phyloP scores from a whole-genome alignment of 2,888 invertebrate genomes.

The Mesorhabditis sp. region DNA sequence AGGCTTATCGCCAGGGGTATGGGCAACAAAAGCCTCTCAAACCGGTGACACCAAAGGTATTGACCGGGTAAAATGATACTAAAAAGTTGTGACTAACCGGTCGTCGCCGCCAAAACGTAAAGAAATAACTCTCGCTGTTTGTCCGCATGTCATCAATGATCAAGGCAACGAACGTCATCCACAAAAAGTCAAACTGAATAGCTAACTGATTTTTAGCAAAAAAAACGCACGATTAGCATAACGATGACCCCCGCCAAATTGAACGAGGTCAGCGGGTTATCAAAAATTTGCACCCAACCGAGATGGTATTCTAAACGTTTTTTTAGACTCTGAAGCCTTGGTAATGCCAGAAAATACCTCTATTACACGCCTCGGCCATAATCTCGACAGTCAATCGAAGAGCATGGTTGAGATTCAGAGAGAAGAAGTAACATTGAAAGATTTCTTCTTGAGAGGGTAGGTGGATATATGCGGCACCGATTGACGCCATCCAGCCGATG shows the following conservation, averaged over 20 bases:
- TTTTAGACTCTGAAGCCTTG: neutral
- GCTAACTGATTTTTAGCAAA: no score
- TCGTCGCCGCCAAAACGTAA: conserved; percentile 8
- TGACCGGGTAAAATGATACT: no score
- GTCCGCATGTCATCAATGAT: conserved; percentile 23
- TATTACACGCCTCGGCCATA: conserved; percentile 38
- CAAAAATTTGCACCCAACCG: conserved; percentile 27
- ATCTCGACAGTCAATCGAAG: conserved; percentile 33
- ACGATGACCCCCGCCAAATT: no score
- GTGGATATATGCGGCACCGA: conserved; percentile 19
- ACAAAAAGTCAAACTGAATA: conserved; percentile 32
- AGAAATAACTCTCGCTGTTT: conserved; percentile 23
- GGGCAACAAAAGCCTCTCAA: no score
- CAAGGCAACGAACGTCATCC: conserved; percentile 23
- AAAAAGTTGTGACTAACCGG: no score
- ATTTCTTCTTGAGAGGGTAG: conserved; percentile 21
- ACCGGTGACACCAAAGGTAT: no score
- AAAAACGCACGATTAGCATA: no score
- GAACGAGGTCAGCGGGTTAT: conserved; percentile 12
- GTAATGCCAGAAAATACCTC: conserved; percentile 18
- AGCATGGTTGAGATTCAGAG: conserved; percentile 41
- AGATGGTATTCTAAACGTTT: conserved; percentile 13
- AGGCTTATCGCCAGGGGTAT: no score
- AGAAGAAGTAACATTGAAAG: conserved; percentile 25
- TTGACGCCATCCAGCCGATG: conserved; percentile 22